Conservation (phyloP, 2,888 invertebrate species). For the Hyalella azteca region DNA sequence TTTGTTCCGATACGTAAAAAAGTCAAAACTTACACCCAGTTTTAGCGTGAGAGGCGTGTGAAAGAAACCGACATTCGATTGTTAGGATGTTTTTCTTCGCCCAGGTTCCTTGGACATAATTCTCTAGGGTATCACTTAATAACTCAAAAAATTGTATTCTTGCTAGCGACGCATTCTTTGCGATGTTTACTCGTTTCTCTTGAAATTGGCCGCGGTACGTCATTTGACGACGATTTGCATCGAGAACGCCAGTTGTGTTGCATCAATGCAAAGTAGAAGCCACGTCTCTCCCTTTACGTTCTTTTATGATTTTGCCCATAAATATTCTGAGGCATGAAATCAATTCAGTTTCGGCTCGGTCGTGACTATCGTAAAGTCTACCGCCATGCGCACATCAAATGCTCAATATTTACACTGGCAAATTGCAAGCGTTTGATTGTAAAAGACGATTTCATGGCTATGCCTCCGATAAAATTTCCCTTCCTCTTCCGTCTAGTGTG, state of each 20-base stretch:
- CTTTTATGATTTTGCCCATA: conserved; percentile 2
- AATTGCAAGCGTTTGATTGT: neutral
- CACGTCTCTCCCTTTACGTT: neutral
- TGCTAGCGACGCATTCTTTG: too few relatives aligned
- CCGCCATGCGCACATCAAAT: neutral
- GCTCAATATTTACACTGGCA: neutral
- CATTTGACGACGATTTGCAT: neutral
- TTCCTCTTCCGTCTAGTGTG: too few relatives aligned
- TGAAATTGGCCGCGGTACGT: neutral
- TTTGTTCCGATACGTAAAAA: too few relatives aligned
- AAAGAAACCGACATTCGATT: too few relatives aligned
- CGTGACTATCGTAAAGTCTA: neutral
- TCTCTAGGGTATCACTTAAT: neutral
- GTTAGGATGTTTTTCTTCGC: neutral
- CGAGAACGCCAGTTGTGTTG: neutral
- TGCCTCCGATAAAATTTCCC: too few relatives aligned
- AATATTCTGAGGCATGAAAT: conserved; percentile 32
- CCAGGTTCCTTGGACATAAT: neutral
- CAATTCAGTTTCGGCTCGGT: conserved; percentile 3
- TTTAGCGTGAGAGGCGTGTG: too few relatives aligned
- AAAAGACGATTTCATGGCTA: too few relatives aligned
- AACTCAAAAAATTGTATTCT: too few relatives aligned
- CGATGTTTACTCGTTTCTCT: too few relatives aligned
- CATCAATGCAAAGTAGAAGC: neutral
- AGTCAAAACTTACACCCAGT: too few relatives aligned